Percentiles rank a stretch among this genome's conserved stretches.
Evolutionary conservation across 2,888 invertebrate species (phyloP).

Genomic region (Lepidocyrtoides sp.): DNA sequence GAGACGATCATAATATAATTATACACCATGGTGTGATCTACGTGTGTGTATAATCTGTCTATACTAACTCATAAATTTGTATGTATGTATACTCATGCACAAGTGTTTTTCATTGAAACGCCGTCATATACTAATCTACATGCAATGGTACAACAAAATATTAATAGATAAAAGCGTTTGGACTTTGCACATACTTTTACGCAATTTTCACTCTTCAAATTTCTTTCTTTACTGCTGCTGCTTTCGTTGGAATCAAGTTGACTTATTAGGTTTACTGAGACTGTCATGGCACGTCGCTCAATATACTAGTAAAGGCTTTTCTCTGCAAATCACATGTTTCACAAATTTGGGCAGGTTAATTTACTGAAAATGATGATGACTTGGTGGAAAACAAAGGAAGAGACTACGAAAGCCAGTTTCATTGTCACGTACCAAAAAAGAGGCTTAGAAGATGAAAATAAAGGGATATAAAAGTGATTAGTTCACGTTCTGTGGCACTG

Average conservation of each 20-base stretch:
- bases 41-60: no score
- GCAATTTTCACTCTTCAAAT: background rate
- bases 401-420: background rate
- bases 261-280: no score
- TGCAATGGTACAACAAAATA: no score
- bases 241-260: no score
- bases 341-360: background rate
- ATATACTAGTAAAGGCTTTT: background rate
- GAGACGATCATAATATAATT: constrained; percentile 87
- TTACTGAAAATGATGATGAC: background rate
- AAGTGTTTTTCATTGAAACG: no score
- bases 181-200: background rate
- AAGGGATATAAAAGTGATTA: background rate
- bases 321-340: background rate
- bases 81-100: background rate
- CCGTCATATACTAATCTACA: no score
- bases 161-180: no score
- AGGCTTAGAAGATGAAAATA: no score
- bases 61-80: no score
- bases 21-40: background rate
- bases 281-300: no score
- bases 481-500: background rate
- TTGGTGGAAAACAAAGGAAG: no score
- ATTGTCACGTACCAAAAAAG: background rate
- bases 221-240: background rate